These are phyloP conservation scores for Cyrtonyx montezumae DNA, from an alignment of 2,113 vertebrate species.

Conservation along the genomic window DNA sequence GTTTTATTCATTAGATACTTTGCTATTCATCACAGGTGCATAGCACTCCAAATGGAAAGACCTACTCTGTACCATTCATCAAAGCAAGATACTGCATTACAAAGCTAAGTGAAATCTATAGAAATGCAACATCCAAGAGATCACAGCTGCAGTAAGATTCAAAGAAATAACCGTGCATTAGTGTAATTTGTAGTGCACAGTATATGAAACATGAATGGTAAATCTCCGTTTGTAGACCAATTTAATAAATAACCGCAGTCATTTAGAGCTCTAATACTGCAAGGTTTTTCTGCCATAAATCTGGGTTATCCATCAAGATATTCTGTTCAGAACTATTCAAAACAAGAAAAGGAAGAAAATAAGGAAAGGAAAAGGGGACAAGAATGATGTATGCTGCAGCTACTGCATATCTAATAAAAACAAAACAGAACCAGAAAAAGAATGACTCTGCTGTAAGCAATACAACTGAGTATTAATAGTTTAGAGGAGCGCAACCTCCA, in stretches of 20 bases:
- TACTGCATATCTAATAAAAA: not conserved
- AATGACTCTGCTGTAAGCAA: not conserved
- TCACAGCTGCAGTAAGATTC: not conserved
- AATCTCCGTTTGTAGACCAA: not conserved
- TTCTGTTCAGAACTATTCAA: not conserved
- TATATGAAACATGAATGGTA: not conserved
- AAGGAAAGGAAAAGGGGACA: not conserved
- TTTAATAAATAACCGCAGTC: not conserved
- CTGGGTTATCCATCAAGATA: not conserved
- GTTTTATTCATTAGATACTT: not conserved
- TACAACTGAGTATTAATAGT: not conserved
- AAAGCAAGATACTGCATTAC: conserved; percentile 8
- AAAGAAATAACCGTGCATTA: not conserved
- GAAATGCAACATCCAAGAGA: not conserved
- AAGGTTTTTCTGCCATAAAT: not conserved
- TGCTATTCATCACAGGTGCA: not conserved
- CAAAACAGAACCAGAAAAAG: not conserved
- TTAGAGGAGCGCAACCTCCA: not conserved
- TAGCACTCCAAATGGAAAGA: not conserved
- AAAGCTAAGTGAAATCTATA: not conserved
- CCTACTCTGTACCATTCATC: not conserved
- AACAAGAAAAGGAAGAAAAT: not conserved
- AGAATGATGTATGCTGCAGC: not conserved
- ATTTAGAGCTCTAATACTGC: not conserved
- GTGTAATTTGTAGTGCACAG: fast-evolving